A percentile compares a stretch with the other conserved stretches of the same genome.
Evolutionary conservation across 2,797 vertebrate genomes (phyloP).

Genomic region (Taeniopygia guttata): DNA sequence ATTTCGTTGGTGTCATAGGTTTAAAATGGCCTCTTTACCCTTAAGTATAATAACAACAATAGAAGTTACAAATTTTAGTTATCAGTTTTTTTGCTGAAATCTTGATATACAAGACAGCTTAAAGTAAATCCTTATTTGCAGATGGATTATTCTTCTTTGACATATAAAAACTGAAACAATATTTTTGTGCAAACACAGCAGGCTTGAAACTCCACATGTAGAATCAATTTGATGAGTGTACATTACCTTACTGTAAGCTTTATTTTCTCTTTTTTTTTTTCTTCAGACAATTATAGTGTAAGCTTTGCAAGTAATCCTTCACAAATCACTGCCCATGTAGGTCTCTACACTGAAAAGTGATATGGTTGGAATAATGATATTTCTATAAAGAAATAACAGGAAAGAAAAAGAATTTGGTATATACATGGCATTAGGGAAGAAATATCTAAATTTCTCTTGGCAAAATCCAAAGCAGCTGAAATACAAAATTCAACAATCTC

Average conservation of each 20-base stretch:
- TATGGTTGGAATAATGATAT: constrained; percentile 61
- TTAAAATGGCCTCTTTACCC: not conserved
- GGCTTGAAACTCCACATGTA: constrained; percentile 56
- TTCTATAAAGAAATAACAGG: constrained; percentile 34
- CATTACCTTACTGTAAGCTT: constrained; percentile 35
- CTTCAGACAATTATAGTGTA: constrained; percentile 23
- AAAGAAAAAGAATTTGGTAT: constrained; percentile 16
- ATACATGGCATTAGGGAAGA: not conserved
- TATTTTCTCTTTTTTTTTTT: not conserved
- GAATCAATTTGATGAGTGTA: constrained; percentile 54
- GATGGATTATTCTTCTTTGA: constrained; percentile 63
- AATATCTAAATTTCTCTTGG: constrained; percentile 19
- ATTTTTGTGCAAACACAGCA: constrained; percentile 57
- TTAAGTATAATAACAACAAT: not conserved
- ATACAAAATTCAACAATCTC: not conserved
- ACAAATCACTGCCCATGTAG: not conserved
- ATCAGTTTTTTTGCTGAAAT: not conserved
- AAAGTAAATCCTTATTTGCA: constrained; percentile 48
- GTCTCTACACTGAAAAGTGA: constrained; percentile 31
- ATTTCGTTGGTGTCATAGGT: not conserved
- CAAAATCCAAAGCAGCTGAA: constrained; percentile 37
- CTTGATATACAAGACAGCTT: not conserved
- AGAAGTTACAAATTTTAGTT: not conserved
- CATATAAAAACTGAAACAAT: constrained; percentile 59
- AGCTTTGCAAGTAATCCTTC: constrained; percentile 44